phyloP scores from a whole-genome alignment of 2,113 vertebrate species.

The Poicephalus gulielmi region DNA sequence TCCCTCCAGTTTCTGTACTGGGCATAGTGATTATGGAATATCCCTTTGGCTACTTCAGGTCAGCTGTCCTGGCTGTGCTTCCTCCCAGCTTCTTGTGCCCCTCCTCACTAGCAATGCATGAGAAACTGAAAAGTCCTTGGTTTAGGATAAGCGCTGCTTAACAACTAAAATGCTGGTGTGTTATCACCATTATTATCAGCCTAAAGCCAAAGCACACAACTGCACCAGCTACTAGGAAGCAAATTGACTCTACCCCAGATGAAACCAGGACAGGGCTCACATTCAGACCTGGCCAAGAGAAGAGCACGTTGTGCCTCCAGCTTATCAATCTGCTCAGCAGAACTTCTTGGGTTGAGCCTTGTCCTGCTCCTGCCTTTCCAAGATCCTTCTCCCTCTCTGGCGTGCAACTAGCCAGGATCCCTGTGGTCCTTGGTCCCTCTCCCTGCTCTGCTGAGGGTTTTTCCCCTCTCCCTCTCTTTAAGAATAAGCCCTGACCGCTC shows the following conservation, averaged over 20 bases:
- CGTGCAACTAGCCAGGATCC: neutral
- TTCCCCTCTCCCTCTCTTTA: neutral
- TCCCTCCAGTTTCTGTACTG: neutral
- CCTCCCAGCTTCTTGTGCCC: neutral
- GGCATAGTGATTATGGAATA: neutral
- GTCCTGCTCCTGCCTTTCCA: neutral
- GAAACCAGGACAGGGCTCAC: neutral
- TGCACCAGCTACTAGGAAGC: neutral
- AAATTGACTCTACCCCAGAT: neutral
- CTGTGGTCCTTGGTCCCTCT: neutral
- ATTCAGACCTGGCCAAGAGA: neutral
- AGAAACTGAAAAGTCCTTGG: neutral
- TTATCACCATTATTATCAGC: neutral
- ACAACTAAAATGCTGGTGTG: neutral
- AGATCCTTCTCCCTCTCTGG: neutral
- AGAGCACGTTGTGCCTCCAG: neutral
- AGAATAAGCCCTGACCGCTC: constrained; percentile 22
- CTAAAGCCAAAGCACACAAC: neutral
- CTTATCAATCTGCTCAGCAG: neutral
- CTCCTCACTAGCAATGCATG: neutral
- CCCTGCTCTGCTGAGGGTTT: neutral
- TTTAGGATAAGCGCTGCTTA: neutral
- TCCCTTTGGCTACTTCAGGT: neutral
- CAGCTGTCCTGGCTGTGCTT: neutral
- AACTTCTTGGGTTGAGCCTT: neutral